Conservation (phyloP, 2,888 invertebrate species). For the Polymixis lichenea region DNA sequence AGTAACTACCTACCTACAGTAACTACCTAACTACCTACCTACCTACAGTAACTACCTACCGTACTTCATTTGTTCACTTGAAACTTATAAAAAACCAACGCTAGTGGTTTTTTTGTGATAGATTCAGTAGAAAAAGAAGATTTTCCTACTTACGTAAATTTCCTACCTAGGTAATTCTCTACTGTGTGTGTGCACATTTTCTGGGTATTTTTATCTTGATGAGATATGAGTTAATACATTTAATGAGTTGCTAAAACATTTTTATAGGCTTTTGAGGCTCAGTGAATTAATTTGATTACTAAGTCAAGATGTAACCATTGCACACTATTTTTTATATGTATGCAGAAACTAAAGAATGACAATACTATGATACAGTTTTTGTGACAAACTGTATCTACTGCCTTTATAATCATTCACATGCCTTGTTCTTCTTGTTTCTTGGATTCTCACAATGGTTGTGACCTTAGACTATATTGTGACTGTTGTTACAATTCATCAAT, state of each 20-base stretch:
- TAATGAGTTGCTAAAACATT: background rate
- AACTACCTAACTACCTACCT: too few species aligned
- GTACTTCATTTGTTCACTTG: too few species aligned
- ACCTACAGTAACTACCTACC: background rate
- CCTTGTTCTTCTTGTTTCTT: background rate
- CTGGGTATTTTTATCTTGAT: background rate
- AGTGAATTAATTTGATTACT: background rate
- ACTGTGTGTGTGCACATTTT: background rate
- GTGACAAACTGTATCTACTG: background rate
- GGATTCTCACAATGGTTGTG: background rate
- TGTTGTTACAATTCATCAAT: background rate
- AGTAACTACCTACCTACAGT: too few species aligned
- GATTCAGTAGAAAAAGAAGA: background rate
- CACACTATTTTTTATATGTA: too few species aligned
- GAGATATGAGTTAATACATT: background rate
- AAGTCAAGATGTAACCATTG: background rate
- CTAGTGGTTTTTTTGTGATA: background rate
- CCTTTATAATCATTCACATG: background rate
- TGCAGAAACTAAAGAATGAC: background rate
- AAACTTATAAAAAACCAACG: background rate
- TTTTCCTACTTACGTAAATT: background rate
- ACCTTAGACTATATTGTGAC: background rate
- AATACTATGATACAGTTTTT: background rate
- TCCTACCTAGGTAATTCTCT: background rate
- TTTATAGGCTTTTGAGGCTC: background rate